Conservation (phyloP, 2,888 invertebrate species). For the Eristalis arbustorum region DNA sequence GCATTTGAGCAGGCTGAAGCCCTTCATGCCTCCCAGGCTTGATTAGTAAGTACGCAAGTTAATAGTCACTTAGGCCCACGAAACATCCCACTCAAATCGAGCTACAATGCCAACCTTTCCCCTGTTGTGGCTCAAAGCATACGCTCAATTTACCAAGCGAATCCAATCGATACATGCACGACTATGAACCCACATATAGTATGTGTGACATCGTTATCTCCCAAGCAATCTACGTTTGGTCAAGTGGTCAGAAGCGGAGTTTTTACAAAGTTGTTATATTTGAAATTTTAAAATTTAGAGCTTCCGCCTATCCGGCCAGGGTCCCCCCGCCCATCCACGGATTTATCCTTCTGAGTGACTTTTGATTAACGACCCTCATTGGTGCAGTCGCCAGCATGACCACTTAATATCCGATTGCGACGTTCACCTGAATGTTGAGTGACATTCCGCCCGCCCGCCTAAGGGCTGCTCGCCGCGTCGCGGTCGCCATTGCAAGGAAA, state of each 20-base stretch:
- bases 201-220: background rate
- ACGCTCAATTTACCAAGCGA: background rate
- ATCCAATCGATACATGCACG: background rate
- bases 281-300: constrained; percentile 55
- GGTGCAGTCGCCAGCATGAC: constrained; percentile 27
- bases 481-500: background rate
- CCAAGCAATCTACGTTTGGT: background rate
- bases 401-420: constrained; percentile 43
- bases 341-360: background rate
- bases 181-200: no score
- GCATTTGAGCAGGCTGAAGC: no score
- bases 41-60: no score
- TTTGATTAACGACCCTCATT: constrained; percentile 57
- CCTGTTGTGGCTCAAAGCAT: no score
- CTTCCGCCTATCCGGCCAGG: constrained; percentile 27
- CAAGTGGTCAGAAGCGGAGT: background rate
- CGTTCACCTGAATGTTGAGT: constrained; percentile 52
- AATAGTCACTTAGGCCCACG: no score
- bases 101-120: no score
- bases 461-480: constrained; percentile 33
- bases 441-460: constrained; percentile 40
- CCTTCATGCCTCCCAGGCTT: no score
- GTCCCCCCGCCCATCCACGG: background rate
- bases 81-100: no score
- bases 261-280: constrained; percentile 59